Base-by-base conservation (phyloP, 2,797 vertebrate species). In the Siniperca undulata region DNA sequence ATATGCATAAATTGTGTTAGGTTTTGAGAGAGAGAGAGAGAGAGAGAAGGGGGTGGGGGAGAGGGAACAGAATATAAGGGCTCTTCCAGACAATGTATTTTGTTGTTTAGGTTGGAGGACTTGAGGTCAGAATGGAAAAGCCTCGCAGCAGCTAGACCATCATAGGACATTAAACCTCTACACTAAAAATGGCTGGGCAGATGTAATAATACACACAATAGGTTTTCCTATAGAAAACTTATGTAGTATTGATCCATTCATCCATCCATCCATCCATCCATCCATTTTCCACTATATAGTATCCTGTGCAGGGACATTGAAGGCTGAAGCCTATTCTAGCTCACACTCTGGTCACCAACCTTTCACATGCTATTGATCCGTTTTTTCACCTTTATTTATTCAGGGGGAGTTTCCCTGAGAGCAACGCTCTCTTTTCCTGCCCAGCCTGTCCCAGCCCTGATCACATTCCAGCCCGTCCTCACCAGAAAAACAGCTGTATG, bases 231-330 rank as follows among this genome's bases (percentile, higher is more conserved):
- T 24, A 55, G 50, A 61, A 78, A 55, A 44, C 27, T 2, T 36
- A 30, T 60, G 34, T 44, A 9, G 40, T 78, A 70, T 55, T 34
- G 42, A 80, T 69, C 72, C 42, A 73, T 38, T 24, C 10, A 55
- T 68, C 22, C 36, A 66, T 61, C 11, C 9, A 53, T 70, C 40
- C 20, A 36, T 77, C 22, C 27, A 66, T 61, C 11, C 9, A 53
- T 70, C 40, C 19, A 36, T 77, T 44, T 36, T 27, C 16, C 50
- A 24, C 16, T 30, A 42, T 50, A 27, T 17, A 17, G n/a, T n/a
- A 50, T 61, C 20, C 52, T 60, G 42, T 56, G 38, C 53, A 65
- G 42, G n/a, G 56, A 79, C 69, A 71, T 19, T 8, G 27, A 2
- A 48, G 34, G 11, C 42, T 69, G 30, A 42, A 59, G 56, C 48